Base-by-base conservation (phyloP, 1,140 invertebrate species). In the Chlorops oryzae region DNA sequence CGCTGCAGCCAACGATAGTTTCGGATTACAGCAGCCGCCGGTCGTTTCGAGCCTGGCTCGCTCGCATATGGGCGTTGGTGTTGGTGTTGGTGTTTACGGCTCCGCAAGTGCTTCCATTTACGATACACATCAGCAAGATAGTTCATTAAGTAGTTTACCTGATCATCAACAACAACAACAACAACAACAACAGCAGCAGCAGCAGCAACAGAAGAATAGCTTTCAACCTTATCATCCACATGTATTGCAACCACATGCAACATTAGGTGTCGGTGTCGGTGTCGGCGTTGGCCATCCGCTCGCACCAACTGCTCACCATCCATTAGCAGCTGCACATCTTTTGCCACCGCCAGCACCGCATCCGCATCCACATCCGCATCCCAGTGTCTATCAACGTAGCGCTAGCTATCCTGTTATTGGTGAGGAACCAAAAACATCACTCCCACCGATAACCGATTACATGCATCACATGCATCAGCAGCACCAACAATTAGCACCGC, bases 391-490 rank as follows among this genome's bases (percentile, higher is more conserved):
- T 13, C 34, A 49, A 35, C 39, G 46, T 1, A 54, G 52, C 4
- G 62, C 61, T n/a, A 59, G 60, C 5, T 65, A 65, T 56, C 59
- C 62, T 12, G 63, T 68, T 52, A 47, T 65, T n/a, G 65, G 57
- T 0, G 65, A 70, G 27, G 66, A 70, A 25, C 40, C 56, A 1
- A 70, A 70, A 50, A 52, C 59, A 3, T 57, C 70, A 32, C 50
- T 70, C 47, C 67, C 67, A 7, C 67, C 67, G 3, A 70, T 70
- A 34, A 67, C 62, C 52, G 67, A 70, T 44, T 64, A 64, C 22
- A 64, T 70, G 67, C 67, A 70, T 57, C 67, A 70, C 48, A 57
- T 64, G 58, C 67, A 65, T 21, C 65, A 63, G 21, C 65, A 70
- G 39, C 59, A 50, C 56, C 64, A 62, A 15, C 65, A 63, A 25